These are phyloP conservation scores for Troglohyphantes excavatus DNA, from an alignment of 2,888 invertebrate species.

Conservation along the genomic window DNA sequence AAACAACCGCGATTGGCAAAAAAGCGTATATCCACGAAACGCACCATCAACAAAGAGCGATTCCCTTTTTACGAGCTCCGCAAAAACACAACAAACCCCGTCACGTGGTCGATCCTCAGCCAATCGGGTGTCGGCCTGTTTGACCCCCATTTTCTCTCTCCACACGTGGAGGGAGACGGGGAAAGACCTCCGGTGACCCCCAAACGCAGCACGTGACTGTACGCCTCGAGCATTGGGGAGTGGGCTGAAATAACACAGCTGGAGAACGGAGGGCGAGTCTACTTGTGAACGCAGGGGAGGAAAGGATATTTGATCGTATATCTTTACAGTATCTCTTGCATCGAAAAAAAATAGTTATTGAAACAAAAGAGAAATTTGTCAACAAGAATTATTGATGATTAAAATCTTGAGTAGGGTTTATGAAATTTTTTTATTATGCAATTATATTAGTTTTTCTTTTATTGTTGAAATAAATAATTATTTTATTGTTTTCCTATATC, in stretches of 20 bases:
- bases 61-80: too few species aligned
- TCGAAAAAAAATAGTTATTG: too few species aligned
- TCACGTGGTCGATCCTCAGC: background rate
- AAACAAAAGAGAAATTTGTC: too few species aligned
- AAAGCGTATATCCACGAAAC: too few species aligned
- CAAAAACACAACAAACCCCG: background rate
- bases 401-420: too few species aligned
- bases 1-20: background rate
- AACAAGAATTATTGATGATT: too few species aligned
- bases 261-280: background rate
- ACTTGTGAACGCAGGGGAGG: background rate
- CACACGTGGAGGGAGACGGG: conserved; percentile 43
- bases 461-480: too few species aligned
- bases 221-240: background rate
- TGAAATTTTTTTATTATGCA: too few species aligned
- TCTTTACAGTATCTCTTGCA: too few species aligned
- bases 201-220: conserved; percentile 18
- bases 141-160: conserved; percentile 43
- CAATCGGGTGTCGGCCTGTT: background rate
- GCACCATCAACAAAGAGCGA: background rate
- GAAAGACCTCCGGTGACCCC: conserved; percentile 22
- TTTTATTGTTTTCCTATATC: too few species aligned
- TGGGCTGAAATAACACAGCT: conserved; percentile 16
- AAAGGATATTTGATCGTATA: too few species aligned
- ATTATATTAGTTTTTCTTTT: too few species aligned